Conservation (phyloP, 2,797 vertebrate species). For the Hybognathus amarus region DNA sequence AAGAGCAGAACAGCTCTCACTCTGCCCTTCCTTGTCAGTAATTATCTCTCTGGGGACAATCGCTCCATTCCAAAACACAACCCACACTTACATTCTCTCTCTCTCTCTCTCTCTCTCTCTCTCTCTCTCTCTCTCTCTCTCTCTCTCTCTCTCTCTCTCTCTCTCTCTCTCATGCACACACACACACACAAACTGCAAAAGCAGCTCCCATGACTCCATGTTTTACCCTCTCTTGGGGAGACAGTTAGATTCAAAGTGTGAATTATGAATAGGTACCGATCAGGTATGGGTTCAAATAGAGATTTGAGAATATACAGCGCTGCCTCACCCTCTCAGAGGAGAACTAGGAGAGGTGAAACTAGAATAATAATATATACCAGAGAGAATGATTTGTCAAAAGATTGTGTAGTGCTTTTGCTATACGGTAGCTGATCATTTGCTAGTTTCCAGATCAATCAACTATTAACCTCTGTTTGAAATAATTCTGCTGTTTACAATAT, state of each 20-base stretch:
- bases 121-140: too few species aligned
- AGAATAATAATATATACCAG: constrained; percentile 15
- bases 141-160: too few species aligned
- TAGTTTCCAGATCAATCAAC: background rate
- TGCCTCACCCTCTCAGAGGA: constrained; percentile 12
- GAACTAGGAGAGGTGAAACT: constrained; percentile 20
- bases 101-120: background rate
- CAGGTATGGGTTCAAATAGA: constrained; percentile 51
- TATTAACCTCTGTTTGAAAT: constrained; percentile 14
- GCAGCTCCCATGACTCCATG: constrained; percentile 34
- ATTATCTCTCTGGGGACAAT: constrained; percentile 64
- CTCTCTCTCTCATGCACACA: too few species aligned
- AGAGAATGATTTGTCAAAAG: constrained; percentile 16
- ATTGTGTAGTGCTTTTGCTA: constrained; percentile 3
- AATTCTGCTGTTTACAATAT: background rate
- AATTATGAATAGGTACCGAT: constrained; percentile 58
- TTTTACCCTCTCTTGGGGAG: constrained; percentile 50
- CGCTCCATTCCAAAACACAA: constrained; percentile 44
- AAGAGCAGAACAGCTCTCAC: constrained; percentile 48
- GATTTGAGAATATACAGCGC: constrained; percentile 6
- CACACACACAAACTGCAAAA: constrained; percentile 5
- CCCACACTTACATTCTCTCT: constrained; percentile 26
- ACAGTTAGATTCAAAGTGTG: constrained; percentile 49
- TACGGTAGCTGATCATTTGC: background rate
- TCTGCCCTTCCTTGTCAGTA: constrained; percentile 60